Evolutionary conservation across 2,113 vertebrate species (phyloP).

Genomic region (Cygnus buccinator): DNA sequence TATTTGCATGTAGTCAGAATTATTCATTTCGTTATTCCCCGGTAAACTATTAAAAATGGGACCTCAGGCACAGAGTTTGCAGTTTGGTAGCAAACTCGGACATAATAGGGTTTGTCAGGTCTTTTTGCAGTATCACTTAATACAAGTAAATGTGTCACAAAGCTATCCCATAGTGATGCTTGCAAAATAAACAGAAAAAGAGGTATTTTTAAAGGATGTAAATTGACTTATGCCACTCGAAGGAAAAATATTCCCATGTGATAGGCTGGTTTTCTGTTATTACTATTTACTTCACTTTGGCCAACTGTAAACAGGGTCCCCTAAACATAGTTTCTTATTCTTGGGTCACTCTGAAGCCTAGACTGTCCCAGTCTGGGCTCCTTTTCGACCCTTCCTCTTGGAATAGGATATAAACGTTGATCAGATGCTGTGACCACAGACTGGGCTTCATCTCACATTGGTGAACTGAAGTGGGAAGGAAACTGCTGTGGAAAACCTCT

Average conservation of each 20-base stretch:
- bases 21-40: neutral
- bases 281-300: neutral
- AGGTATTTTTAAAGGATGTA: neutral
- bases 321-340: neutral
- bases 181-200: neutral
- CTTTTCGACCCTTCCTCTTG: neutral
- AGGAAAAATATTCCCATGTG: neutral
- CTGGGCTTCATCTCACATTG: neutral
- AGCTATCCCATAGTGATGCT: neutral
- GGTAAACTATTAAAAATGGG: neutral
- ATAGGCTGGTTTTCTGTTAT: neutral
- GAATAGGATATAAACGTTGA: neutral
- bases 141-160: neutral
- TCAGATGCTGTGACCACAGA: neutral
- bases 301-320: neutral
- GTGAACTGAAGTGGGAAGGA: neutral
- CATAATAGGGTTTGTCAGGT: neutral
- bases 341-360: neutral
- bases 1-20: neutral
- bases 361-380: neutral
- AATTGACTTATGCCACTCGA: neutral
- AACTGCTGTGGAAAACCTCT: neutral
- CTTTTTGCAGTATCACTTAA: neutral
- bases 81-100: neutral
- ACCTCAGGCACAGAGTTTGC: neutral